A percentile compares a stretch with the other conserved stretches of the same genome.
Conservation (phyloP, 92 coral and sea anemone species). For the Porites divaricata region DNA sequence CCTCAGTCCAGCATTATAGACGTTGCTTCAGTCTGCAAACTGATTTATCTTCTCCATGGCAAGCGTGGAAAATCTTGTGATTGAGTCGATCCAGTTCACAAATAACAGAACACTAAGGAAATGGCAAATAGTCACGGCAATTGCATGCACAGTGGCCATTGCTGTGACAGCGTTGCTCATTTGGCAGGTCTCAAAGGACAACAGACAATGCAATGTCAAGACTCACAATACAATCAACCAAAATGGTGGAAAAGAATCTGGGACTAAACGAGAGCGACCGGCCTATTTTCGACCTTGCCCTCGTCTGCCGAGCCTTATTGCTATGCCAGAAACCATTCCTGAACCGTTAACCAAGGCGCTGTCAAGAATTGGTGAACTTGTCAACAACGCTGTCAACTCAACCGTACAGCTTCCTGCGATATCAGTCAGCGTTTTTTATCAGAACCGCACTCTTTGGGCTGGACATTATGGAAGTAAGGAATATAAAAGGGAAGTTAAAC, state of each 20-base stretch:
- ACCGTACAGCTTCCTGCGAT: conserved; percentile 56
- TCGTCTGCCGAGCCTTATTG: conserved; percentile 25
- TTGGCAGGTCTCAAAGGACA: conserved; percentile 46
- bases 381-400: conserved; percentile 33
- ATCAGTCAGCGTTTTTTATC: conserved; percentile 53
- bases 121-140: conserved; percentile 33
- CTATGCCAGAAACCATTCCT: conserved; percentile 32
- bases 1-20: neutral
- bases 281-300: conserved; percentile 24
- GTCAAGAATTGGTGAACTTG: conserved; percentile 24
- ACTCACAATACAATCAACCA: neutral
- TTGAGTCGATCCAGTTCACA: conserved; percentile 31
- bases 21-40: neutral
- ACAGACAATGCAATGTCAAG: neutral
- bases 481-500: neutral
- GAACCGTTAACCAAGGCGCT: conserved; percentile 22
- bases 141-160: conserved; percentile 24
- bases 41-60: conserved; percentile 2
- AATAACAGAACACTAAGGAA: conserved; percentile 5
- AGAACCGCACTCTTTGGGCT: conserved; percentile 37
- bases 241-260: neutral
- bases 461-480: conserved; percentile 48
- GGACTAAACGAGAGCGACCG: neutral
- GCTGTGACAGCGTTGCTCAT: conserved; percentile 35
- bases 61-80: conserved; percentile 43